Evolutionary conservation across 2,113 vertebrate genomes (phyloP).

Genomic region (Jaculus jaculus): DNA sequence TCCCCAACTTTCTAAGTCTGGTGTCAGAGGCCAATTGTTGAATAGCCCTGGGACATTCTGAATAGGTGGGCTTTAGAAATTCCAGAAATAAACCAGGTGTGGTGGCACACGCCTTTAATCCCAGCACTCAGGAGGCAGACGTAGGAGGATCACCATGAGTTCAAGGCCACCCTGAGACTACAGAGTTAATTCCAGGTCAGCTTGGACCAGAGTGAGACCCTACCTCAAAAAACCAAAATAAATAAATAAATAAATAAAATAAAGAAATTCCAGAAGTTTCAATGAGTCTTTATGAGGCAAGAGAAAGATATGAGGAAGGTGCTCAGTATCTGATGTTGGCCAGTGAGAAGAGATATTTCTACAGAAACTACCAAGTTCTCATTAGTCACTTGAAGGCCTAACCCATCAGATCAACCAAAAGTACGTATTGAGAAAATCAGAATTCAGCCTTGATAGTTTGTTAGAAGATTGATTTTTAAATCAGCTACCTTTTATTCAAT

Average conservation of each 20-base stretch:
- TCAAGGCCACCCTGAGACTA: too few relatives aligned
- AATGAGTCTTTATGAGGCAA: constrained; percentile 44
- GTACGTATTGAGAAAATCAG: not conserved
- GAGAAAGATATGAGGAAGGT: constrained; percentile 43
- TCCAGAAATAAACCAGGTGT: too few relatives aligned
- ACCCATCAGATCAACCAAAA: not conserved
- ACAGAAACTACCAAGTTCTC: not conserved
- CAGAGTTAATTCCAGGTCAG: too few relatives aligned
- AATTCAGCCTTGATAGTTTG: not conserved
- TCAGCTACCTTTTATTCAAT: not conserved
- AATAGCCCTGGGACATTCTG: constrained; percentile 44
- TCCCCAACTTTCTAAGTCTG: constrained; percentile 51
- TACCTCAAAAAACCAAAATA: too few relatives aligned
- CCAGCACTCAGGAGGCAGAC: too few relatives aligned
- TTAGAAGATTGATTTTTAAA: constrained; percentile 39
- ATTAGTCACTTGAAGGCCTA: constrained; percentile 15
- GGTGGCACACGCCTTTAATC: too few relatives aligned
- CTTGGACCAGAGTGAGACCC: too few relatives aligned
- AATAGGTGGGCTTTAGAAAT: constrained; percentile 65
- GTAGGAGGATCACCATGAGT: too few relatives aligned
- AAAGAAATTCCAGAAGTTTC: constrained; percentile 50
- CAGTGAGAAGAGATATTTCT: constrained; percentile 48
- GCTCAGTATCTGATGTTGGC: constrained; percentile 39
- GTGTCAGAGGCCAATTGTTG: constrained; percentile 58
- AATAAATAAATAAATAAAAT: too few relatives aligned